Base-by-base conservation (phyloP, 30 jellyfish, hydroid and myxozoan genomes). In the Turritopsis rubra region DNA sequence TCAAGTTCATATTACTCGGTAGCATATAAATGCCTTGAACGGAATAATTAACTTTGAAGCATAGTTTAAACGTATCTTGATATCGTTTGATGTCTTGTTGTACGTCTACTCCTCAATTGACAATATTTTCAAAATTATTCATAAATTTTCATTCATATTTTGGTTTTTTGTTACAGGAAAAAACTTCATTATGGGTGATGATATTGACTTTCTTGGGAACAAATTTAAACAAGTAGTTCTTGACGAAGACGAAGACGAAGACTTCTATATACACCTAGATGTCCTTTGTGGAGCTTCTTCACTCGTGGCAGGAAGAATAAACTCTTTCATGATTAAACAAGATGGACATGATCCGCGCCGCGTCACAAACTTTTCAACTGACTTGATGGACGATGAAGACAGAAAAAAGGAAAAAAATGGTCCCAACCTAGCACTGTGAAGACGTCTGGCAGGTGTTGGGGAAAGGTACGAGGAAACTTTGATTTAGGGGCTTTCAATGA, bases 341-440 rank as follows among this genome's bases (percentile, higher is more conserved):
- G 88, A 81, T 66, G 52, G 86, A 53, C 54, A 7, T 81, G 88
- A 81, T 65, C 88, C 88, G 8, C 88, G 88, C 65, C 88, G 88
- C 27, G 88, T 0, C 27, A 1, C 86, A 27, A 81, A 81, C 66
- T 81, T 81, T 81, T 86, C 88, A 53, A 53, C 88, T 25, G 88
- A 81, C 52, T 28, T 81, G 73, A 81, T 81, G 88, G 88, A 81
- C 20, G 84, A 21, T 30, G 25, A 31, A 0, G 88, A 81, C 30
- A 81, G 84, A 25, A 76, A 24, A 30, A 60, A 66, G 27, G 88
- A 81, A 31, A 23, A 18, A 75, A 23, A 25, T 23, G 85, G 79
- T 21, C 84, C 85, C 29, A 26, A 22, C 52, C 72, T 54, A 54
- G 1, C 72, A n/a, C 26, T 54, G 8, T 71, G 84, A n/a, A 60